Evolutionary conservation across 2,888 invertebrate species (phyloP).

Genomic region (Lochmaea crataegi): DNA sequence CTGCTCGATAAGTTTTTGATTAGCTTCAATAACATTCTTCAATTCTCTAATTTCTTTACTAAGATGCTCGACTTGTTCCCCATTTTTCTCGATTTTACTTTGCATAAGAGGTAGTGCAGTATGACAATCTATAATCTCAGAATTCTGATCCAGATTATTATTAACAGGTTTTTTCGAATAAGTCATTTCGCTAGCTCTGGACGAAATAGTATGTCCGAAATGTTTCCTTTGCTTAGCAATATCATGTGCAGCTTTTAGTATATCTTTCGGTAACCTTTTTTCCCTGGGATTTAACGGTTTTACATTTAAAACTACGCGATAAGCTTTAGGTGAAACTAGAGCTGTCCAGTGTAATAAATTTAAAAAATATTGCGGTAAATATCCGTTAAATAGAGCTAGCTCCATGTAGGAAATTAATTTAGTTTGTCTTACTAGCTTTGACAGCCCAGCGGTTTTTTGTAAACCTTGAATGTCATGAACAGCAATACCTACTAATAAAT

Average conservation of each 20-base stretch:
- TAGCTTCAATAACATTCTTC: slow-evolving; percentile 51
- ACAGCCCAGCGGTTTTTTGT: slow-evolving; percentile 86
- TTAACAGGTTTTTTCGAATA: slow-evolving; percentile 75
- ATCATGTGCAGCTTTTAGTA: slow-evolving; percentile 83
- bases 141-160: slow-evolving; percentile 67
- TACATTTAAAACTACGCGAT: slow-evolving; percentile 83
- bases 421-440: slow-evolving; percentile 85
- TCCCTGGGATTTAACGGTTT: slow-evolving; percentile 87
- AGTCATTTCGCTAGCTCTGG: slow-evolving; percentile 73
- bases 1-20: slow-evolving; percentile 59
- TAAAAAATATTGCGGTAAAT: slow-evolving; percentile 79
- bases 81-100: slow-evolving; percentile 75
- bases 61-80: slow-evolving; percentile 74
- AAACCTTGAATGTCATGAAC: slow-evolving; percentile 89
- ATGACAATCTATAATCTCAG: slow-evolving; percentile 60
- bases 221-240: slow-evolving; percentile 82
- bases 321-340: slow-evolving; percentile 83
- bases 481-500: slow-evolving; percentile 86
- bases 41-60: slow-evolving; percentile 77
- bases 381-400: slow-evolving; percentile 82
- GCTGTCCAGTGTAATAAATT: slow-evolving; percentile 83
- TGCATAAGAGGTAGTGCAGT: slow-evolving; percentile 71
- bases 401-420: slow-evolving; percentile 90
- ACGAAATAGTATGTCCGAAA: slow-evolving; percentile 76
- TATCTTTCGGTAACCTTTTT: slow-evolving; percentile 81